These are phyloP conservation scores for Ochropacha duplaris DNA, from an alignment of 2,888 invertebrate species.

Conservation along the genomic window DNA sequence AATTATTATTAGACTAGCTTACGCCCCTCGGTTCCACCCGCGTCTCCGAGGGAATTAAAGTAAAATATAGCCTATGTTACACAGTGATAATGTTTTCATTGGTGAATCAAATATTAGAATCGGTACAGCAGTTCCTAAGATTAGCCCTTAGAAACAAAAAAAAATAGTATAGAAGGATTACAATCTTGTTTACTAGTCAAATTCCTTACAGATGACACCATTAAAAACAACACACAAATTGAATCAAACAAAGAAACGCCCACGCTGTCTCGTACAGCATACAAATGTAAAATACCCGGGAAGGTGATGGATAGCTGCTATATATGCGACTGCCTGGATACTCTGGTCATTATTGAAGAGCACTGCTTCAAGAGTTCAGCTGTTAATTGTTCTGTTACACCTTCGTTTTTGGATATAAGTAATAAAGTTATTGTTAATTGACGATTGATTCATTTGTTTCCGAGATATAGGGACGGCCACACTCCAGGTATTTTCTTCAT, in stretches of 20 bases:
- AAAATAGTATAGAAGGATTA: too few species aligned
- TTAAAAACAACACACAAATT: conserved; percentile 15
- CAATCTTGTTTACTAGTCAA: too few species aligned
- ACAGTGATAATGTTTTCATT: too few species aligned
- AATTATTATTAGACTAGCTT: too few species aligned
- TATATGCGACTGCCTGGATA: conserved; percentile 57
- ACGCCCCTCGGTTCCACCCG: too few species aligned
- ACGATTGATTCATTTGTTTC: neutral
- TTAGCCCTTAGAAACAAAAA: too few species aligned
- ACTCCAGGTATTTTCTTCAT: too few species aligned
- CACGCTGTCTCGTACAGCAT: conserved; percentile 47
- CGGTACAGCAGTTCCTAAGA: too few species aligned
- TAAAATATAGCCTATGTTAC: too few species aligned
- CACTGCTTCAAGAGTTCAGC: conserved; percentile 60
- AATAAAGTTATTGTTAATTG: conserved; percentile 15
- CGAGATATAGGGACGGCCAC: too few species aligned
- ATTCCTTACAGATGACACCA: conserved; percentile 10
- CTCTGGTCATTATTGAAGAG: conserved; percentile 45
- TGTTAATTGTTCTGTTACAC: conserved; percentile 36
- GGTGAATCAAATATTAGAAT: too few species aligned
- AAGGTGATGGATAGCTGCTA: conserved; percentile 53
- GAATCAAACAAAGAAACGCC: conserved; percentile 10
- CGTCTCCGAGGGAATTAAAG: too few species aligned
- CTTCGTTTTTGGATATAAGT: conserved; percentile 40
- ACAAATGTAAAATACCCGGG: conserved; percentile 45